These are phyloP conservation scores for Margaritifera margaritifera DNA, from an alignment of 2,888 invertebrate genomes.

Conservation along the genomic window DNA sequence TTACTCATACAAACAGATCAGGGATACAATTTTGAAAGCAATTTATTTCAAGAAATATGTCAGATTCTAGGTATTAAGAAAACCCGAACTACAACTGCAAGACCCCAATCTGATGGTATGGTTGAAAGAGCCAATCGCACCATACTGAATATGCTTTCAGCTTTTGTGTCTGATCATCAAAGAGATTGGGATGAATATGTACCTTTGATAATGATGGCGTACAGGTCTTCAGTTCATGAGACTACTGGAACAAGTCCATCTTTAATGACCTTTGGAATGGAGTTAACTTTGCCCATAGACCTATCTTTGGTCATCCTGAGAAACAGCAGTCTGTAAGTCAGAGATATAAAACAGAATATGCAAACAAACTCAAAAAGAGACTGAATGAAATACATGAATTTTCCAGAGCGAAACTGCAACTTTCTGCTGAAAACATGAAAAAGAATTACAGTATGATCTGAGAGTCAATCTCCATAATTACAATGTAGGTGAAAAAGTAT, in stretches of 20 bases:
- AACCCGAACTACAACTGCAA: conserved; percentile 30
- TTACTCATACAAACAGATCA: conserved; percentile 27
- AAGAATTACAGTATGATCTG: too few relatives aligned
- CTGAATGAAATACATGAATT: too few relatives aligned
- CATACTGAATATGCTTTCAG: conserved; percentile 21
- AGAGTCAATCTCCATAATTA: too few relatives aligned
- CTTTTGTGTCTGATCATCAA: conserved; percentile 17
- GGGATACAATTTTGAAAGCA: conserved; percentile 25
- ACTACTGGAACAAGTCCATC: conserved; percentile 17
- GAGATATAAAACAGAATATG: too few relatives aligned
- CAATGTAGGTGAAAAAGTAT: too few relatives aligned
- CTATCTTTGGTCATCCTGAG: background rate
- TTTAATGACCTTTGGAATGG: conserved; percentile 18
- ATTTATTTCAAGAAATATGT: conserved; percentile 23
- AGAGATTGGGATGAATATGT: conserved; percentile 28
- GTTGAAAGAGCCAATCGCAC: conserved; percentile 32
- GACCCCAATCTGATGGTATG: conserved; percentile 31
- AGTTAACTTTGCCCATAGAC: conserved; percentile 15
- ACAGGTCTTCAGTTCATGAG: conserved; percentile 19
- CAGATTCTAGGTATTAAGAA: conserved; percentile 26
- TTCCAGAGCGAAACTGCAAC: too few relatives aligned
- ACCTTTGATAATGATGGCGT: conserved; percentile 21
- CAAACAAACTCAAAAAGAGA: too few relatives aligned
- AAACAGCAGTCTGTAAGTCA: too few relatives aligned
- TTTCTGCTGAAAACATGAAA: too few relatives aligned